Evolutionary conservation across 2,797 vertebrate genomes (phyloP).

Genomic region (Tragelaphus eurycerus): DNA sequence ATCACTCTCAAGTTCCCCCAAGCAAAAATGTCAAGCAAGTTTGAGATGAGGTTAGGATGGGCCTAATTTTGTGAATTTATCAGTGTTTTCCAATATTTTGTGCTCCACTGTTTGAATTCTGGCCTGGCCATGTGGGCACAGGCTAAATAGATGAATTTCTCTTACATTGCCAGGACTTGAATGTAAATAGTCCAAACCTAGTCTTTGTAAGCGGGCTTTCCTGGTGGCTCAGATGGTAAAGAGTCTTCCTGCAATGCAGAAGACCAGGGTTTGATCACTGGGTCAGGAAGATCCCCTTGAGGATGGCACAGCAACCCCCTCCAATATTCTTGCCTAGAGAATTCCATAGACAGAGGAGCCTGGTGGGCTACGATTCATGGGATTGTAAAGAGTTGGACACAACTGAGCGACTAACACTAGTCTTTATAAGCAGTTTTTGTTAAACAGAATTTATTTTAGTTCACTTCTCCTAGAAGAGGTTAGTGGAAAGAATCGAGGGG

Average conservation of each 20-base stretch:
- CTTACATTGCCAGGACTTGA: background rate
- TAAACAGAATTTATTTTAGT: background rate
- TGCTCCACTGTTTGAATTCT: conserved; percentile 1
- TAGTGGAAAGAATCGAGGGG: background rate
- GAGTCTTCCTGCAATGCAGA: background rate
- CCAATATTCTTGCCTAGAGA: background rate
- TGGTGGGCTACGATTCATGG: background rate
- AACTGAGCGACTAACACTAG: background rate
- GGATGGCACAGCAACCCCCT: background rate
- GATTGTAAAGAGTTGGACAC: background rate
- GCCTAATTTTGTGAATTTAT: background rate
- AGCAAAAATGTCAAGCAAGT: background rate
- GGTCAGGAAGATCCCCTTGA: background rate
- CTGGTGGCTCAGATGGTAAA: background rate
- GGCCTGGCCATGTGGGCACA: background rate
- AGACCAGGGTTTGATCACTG: background rate
- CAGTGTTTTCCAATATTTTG: background rate
- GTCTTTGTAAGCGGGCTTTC: background rate
- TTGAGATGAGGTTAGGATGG: background rate
- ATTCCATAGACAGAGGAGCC: background rate
- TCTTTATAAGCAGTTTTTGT: conserved; percentile 35
- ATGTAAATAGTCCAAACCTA: background rate
- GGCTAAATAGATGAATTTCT: background rate
- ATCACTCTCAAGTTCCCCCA: background rate
- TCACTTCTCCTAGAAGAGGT: background rate